These are phyloP conservation scores for Litoditis marina DNA, from an alignment of 2,888 invertebrate genomes.

Conservation along the genomic window DNA sequence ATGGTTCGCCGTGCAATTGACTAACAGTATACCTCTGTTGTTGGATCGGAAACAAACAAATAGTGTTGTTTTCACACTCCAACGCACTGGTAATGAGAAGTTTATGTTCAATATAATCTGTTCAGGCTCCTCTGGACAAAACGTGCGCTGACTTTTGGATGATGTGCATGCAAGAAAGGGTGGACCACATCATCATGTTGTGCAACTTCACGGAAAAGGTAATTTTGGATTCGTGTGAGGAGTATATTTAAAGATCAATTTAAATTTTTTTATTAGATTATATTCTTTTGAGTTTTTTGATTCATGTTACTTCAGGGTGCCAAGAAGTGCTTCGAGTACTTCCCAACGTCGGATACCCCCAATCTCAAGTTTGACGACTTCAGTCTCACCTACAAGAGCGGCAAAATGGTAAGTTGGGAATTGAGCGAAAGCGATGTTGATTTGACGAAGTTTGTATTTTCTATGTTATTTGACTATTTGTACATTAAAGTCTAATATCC, in stretches of 20 bases:
- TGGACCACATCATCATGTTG: conserved; percentile 36
- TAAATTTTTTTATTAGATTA: too few species aligned
- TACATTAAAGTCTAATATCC: too few species aligned
- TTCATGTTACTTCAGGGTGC: conserved; percentile 13
- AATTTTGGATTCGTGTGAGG: too few species aligned
- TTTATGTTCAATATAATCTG: background rate
- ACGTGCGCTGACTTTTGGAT: conserved; percentile 39
- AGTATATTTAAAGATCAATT: background rate
- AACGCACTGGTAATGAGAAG: too few species aligned
- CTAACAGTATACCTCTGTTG: too few species aligned
- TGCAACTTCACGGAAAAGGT: conserved; percentile 34
- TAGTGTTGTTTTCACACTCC: too few species aligned
- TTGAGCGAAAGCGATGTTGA: background rate
- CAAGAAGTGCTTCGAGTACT: conserved; percentile 34
- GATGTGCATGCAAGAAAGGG: conserved; percentile 35
- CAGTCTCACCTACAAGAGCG: background rate
- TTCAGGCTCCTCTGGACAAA: conserved; percentile 36
- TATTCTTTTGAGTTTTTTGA: too few species aligned
- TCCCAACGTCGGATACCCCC: conserved; percentile 20
- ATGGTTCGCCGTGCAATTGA: too few species aligned
- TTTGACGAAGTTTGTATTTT: too few species aligned
- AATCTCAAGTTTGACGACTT: conserved; percentile 19
- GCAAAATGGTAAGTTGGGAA: background rate
- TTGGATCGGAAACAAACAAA: too few species aligned
- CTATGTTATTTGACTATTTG: too few species aligned